Percentiles rank a stretch among this genome's conserved stretches.
Evolutionary conservation across 2,888 invertebrate species (phyloP).

Genomic region (Unio pictorum): DNA sequence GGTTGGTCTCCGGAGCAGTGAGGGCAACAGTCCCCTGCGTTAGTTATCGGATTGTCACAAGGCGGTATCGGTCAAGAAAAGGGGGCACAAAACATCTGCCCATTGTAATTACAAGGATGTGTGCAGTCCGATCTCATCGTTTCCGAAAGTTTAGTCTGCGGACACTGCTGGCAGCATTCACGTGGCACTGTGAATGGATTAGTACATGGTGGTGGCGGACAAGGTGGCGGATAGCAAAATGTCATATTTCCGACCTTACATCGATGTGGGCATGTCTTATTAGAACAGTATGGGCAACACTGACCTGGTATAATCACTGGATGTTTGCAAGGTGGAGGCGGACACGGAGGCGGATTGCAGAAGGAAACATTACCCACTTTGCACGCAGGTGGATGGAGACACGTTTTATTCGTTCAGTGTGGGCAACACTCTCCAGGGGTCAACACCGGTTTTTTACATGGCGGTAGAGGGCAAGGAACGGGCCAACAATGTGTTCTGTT

Average conservation of each 20-base stretch:
- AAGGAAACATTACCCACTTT: no score
- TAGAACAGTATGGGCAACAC: constrained; percentile 22
- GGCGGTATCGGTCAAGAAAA: no score
- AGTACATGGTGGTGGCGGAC: constrained; percentile 20
- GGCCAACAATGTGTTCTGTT: constrained; percentile 7
- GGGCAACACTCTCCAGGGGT: constrained; percentile 22
- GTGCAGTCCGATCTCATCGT: no score
- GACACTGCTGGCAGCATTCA: constrained; percentile 20
- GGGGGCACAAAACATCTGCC: no score
- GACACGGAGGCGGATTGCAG: constrained; percentile 23
- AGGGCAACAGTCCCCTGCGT: no score
- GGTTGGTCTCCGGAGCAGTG: no score
- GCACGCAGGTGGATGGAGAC: no score
- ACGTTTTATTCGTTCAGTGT: constrained; percentile 13
- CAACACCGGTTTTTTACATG: constrained; percentile 15
- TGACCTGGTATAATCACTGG: constrained; percentile 17
- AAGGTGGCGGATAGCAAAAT: constrained; percentile 18
- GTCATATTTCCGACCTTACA: constrained; percentile 22
- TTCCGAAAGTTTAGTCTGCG: neutral
- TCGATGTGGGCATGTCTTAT: constrained; percentile 13
- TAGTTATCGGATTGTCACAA: no score
- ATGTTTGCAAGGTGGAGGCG: constrained; percentile 14
- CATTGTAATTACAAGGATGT: no score
- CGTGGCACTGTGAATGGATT: constrained; percentile 9
- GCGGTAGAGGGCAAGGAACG: constrained; percentile 21